Conservation (phyloP, 2,797 vertebrate genomes). For the Miichthys miiuy region DNA sequence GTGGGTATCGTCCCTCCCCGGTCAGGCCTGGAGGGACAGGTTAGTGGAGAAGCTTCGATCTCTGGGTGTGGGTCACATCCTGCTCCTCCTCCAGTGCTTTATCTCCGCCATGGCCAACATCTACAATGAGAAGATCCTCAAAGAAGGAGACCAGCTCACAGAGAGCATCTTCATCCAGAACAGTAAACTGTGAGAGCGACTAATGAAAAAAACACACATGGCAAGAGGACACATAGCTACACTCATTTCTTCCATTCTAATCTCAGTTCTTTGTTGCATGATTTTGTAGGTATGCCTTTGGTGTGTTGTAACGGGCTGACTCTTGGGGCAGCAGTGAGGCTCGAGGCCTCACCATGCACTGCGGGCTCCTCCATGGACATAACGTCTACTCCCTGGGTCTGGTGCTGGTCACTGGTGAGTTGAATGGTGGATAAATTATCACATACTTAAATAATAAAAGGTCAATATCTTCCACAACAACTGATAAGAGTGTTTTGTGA, state of each 20-base stretch:
- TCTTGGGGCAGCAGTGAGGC: slow-evolving; percentile 85
- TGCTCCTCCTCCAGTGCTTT: slow-evolving; percentile 95
- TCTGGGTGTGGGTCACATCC: slow-evolving; percentile 91
- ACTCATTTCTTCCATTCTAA: not conserved
- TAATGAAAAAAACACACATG: rapidly evolving
- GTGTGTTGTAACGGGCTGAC: slow-evolving; percentile 91
- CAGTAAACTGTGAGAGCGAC: slow-evolving; percentile 87
- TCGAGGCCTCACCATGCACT: slow-evolving; percentile 87
- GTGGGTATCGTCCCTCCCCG: slow-evolving; percentile 77
- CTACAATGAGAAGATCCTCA: slow-evolving; percentile 99
- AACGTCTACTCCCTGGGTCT: slow-evolving; percentile 91
- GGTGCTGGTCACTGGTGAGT: slow-evolving; percentile 90
- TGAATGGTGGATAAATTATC: not conserved
- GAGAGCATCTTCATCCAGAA: slow-evolving; percentile 98
- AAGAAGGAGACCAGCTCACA: slow-evolving; percentile 91
- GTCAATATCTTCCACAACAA: not conserved
- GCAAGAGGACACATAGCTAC: rapidly evolving
- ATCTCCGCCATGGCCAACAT: slow-evolving; percentile 97
- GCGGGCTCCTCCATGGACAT: slow-evolving; percentile 96
- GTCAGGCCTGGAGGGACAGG: slow-evolving; percentile 86
- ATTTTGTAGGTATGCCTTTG: slow-evolving; percentile 88
- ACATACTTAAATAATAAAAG: not conserved
- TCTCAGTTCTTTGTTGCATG: not conserved
- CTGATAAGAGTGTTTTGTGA: not conserved
- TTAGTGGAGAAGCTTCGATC: slow-evolving; percentile 82